Percentiles rank a stretch among this genome's conserved stretches.
phyloP scores from a whole-genome alignment of 2,797 vertebrate species.

The Malurus splendens region DNA sequence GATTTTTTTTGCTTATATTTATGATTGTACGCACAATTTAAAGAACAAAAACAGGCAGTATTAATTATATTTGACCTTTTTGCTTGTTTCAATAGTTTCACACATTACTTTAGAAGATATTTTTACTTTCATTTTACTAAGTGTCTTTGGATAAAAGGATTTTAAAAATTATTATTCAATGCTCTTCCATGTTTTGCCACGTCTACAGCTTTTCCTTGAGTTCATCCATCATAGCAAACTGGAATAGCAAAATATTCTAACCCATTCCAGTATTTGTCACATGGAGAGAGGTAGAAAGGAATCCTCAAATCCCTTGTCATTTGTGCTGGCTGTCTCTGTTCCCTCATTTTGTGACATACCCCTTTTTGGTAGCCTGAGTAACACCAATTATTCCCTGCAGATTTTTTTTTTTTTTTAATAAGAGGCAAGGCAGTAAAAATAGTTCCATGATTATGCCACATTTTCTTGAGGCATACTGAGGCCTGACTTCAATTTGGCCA shows the following conservation, averaged over 20 bases:
- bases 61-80: neutral
- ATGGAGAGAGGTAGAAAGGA: neutral
- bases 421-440: neutral
- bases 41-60: neutral
- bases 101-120: neutral
- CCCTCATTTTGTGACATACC: rapidly evolving
- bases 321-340: neutral
- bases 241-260: neutral
- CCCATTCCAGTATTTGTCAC: neutral
- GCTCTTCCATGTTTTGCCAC: neutral
- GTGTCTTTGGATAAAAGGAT: neutral
- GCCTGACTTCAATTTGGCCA: neutral
- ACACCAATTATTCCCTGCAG: neutral
- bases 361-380: neutral
- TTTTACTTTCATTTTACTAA: neutral
- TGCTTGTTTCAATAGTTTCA: neutral
- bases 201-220: neutral
- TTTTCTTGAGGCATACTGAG: neutral
- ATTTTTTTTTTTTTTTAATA: neutral
- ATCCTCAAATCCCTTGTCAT: neutral
- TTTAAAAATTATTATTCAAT: neutral
- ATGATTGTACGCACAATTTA: neutral
- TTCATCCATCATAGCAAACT: neutral
- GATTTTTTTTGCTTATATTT: neutral
- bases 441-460: neutral